phyloP scores from a whole-genome alignment of 2,888 invertebrate genomes.

The Rotaria socialis region DNA sequence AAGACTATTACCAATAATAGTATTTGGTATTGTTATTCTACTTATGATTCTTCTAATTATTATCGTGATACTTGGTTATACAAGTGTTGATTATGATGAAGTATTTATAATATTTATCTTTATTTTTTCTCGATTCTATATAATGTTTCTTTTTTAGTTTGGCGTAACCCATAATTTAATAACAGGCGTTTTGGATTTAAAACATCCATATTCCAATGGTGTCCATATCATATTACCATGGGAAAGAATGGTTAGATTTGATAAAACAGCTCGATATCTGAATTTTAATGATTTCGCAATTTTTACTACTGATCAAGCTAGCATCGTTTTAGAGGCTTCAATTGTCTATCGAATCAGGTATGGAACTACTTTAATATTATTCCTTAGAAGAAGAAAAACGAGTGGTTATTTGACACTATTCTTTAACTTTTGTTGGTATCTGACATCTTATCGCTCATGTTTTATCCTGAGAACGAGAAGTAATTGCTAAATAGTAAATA shows the following conservation, averaged over 20 bases:
- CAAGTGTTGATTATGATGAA: conserved; percentile 20
- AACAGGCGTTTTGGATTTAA: neutral
- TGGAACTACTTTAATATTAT: no score
- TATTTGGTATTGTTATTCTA: neutral
- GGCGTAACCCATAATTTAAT: neutral
- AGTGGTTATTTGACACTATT: no score
- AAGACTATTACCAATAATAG: neutral
- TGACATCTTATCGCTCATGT: no score
- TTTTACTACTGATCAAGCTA: conserved; percentile 32
- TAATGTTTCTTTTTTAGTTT: neutral
- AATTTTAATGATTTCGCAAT: neutral
- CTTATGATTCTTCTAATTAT: neutral
- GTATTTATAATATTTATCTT: neutral
- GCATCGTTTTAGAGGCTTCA: neutral
- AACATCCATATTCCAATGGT: conserved; percentile 18
- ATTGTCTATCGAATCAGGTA: conserved; percentile 15
- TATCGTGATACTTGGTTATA: neutral
- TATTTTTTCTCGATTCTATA: no score
- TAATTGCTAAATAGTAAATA: no score
- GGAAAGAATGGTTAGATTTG: neutral
- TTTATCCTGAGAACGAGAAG: no score
- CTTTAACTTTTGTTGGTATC: no score
- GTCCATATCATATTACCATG: neutral
- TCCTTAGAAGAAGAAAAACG: no score
- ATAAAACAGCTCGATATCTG: conserved; percentile 7